Conservation (phyloP, 2,113 vertebrate species). For the Zapus hudsonius region DNA sequence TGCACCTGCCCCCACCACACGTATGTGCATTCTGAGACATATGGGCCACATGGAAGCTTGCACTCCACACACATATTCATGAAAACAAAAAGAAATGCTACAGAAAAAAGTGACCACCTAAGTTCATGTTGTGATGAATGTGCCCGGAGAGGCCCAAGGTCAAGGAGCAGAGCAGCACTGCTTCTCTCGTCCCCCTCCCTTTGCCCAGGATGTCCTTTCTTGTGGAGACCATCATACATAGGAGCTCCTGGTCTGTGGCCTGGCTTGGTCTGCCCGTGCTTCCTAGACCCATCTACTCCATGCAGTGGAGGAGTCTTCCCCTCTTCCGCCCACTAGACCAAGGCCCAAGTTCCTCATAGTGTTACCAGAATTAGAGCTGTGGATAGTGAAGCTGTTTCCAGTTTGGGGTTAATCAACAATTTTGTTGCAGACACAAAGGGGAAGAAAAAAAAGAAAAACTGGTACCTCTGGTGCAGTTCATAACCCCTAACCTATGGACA, state of each 20-base stretch:
- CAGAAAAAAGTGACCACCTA: conserved; percentile 7
- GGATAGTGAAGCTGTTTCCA: background rate
- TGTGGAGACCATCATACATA: background rate
- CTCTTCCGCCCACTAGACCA: background rate
- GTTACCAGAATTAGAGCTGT: background rate
- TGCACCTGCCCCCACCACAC: too few species aligned
- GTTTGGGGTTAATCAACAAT: background rate
- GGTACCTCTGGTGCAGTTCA: too few species aligned
- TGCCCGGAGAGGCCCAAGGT: background rate
- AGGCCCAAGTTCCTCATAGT: background rate
- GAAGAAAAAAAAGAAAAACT: too few species aligned
- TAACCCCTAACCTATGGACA: too few species aligned
- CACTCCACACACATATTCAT: background rate
- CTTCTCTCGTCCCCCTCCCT: background rate
- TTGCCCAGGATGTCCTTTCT: background rate
- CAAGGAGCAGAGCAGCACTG: background rate
- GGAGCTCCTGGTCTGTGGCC: background rate
- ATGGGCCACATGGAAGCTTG: too few species aligned
- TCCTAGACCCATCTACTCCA: background rate
- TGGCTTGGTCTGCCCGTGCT: background rate
- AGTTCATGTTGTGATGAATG: background rate
- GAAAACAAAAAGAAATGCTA: conserved; percentile 40
- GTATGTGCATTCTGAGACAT: too few species aligned
- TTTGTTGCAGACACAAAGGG: too few species aligned
- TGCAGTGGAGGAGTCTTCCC: background rate